A percentile compares a stretch with the other conserved stretches of the same genome.
These are phyloP conservation scores for Drosophila putrida DNA, from an alignment of 2,888 invertebrate genomes.

Conservation along the genomic window DNA sequence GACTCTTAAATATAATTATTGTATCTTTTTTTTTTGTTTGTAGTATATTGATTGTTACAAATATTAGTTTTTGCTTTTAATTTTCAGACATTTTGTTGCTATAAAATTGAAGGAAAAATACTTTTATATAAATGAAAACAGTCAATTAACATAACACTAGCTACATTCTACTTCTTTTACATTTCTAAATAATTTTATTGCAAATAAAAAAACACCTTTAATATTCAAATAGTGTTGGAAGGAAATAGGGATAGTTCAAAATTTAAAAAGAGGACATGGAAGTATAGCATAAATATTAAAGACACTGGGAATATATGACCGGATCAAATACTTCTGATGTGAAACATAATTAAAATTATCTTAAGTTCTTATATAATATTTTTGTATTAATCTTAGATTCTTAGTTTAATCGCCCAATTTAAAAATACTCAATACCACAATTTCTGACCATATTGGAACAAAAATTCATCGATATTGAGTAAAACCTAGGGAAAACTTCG, in stretches of 20 bases:
- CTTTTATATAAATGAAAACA: slow-evolving; percentile 49
- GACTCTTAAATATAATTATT: slow-evolving; percentile 27
- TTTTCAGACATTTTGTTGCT: slow-evolving; percentile 58
- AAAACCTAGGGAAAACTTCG: too few relatives aligned
- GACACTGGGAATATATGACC: not conserved
- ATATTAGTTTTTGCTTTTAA: slow-evolving; percentile 28
- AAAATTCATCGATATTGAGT: too few relatives aligned
- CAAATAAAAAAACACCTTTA: not conserved
- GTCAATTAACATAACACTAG: slow-evolving; percentile 18
- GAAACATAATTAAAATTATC: not conserved
- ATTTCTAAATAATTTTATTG: not conserved
- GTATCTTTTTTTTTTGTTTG: slow-evolving; percentile 20
- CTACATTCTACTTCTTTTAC: not conserved
- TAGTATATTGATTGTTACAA: slow-evolving; percentile 33
- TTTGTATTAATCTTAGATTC: too few relatives aligned
- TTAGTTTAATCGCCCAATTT: too few relatives aligned
- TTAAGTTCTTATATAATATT: not conserved
- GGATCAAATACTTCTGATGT: not conserved
- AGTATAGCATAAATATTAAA: not conserved
- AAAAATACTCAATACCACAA: too few relatives aligned
- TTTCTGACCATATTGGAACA: too few relatives aligned
- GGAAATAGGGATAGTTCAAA: not conserved
- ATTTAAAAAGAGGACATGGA: not conserved
- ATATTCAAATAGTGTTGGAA: not conserved
- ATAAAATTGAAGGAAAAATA: slow-evolving; percentile 75